Percentiles rank a stretch among this genome's conserved stretches.
phyloP scores from a whole-genome alignment of 2,113 vertebrate species.

The Grallaria varia region DNA sequence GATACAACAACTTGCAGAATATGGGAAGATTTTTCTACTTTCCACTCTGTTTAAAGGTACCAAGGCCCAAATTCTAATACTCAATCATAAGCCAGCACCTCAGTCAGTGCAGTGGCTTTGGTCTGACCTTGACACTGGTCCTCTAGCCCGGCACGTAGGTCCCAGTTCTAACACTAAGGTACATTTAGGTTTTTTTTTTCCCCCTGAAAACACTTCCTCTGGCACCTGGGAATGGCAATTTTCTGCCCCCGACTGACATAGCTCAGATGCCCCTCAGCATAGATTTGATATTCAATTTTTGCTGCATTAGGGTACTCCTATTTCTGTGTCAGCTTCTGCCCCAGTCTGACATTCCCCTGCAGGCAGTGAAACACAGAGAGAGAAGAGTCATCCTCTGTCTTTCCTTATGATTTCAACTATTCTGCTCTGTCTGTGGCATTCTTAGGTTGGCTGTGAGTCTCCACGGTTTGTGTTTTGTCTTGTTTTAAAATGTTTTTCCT shows the following conservation, averaged over 20 bases:
- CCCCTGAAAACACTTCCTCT: background rate
- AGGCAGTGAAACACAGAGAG: background rate
- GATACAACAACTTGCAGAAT: background rate
- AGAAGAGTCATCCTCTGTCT: background rate
- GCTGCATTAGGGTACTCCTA: background rate
- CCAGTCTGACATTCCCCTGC: background rate
- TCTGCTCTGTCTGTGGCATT: background rate
- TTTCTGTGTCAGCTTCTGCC: background rate
- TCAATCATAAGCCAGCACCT: background rate
- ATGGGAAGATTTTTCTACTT: background rate
- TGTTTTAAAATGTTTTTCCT: background rate
- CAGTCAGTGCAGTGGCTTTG: background rate
- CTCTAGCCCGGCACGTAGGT: background rate
- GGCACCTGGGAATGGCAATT: background rate
- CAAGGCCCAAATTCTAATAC: background rate
- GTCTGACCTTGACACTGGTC: background rate
- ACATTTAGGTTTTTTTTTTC: background rate
- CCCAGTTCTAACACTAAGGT: background rate
- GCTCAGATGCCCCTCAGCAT: background rate
- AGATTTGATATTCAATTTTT: background rate
- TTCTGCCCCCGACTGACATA: background rate
- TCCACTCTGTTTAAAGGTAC: background rate
- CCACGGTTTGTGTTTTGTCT: accelerated
- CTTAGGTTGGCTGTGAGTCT: background rate
- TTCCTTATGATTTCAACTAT: background rate